Evolutionary conservation across 1,140 invertebrate genomes (phyloP).

Genomic region (Calephelis virginiensis): DNA sequence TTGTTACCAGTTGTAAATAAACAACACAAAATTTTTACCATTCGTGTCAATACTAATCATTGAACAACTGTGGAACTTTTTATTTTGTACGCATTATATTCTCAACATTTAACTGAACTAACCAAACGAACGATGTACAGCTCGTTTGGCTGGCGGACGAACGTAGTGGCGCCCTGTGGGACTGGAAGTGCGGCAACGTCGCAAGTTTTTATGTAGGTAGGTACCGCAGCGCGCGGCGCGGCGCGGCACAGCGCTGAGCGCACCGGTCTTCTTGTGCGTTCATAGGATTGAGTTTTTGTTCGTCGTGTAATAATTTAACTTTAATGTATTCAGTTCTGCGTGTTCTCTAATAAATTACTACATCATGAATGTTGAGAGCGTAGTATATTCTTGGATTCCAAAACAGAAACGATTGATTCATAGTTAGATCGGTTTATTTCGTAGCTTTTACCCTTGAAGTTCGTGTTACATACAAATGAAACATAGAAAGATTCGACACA

Average conservation of each 20-base stretch:
- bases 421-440: neutral
- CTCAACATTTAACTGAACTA: conserved; percentile 31
- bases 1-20: neutral
- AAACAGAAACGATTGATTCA: neutral
- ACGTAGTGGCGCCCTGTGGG: conserved; percentile 51
- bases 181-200: conserved; percentile 61
- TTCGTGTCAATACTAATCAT: neutral
- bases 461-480: neutral
- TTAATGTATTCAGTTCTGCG: neutral
- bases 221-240: conserved; percentile 35
- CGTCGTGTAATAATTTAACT: conserved; percentile 6
- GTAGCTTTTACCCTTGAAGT: neutral
- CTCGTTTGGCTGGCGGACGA: conserved; percentile 48
- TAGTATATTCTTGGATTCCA: neutral
- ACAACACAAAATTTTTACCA: neutral
- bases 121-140: conserved; percentile 42
- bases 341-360: neutral
- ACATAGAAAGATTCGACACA: no score
- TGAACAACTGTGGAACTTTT: neutral
- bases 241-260: conserved; percentile 4
- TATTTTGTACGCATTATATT: conserved; percentile 21
- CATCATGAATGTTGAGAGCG: neutral
- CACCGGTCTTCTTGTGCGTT: conserved; percentile 11
- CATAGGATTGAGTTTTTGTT: conserved; percentile 9
- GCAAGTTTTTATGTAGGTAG: conserved; percentile 46